Evolutionary conservation across 2,888 invertebrate genomes (phyloP), one percentile per base, ranked within the genome.

Genomic region (Drosophila neonasuta): DNA sequence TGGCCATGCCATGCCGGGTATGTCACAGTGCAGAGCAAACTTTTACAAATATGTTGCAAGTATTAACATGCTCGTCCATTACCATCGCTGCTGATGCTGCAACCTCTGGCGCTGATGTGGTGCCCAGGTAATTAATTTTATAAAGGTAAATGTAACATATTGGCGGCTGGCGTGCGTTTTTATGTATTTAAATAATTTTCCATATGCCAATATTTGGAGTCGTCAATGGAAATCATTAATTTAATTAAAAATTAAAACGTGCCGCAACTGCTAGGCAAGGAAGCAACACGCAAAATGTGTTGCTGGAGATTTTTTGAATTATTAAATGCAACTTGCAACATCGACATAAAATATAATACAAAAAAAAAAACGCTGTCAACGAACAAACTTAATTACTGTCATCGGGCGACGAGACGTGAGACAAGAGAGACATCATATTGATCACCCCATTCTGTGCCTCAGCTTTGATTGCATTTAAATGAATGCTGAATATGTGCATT

Each of bases 201-300:
- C 63, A 41, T 55, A 55, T 69, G 68, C 56, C 63, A 77, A 77
- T 57, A 70, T 68, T 71, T 60, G 49, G 58, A 65, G 73, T 68
- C 61, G 58, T 68, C 58, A 68, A 68, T 80, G 74, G n/a, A 59
- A 83, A 86, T 77, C 71, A 83, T 83, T 86, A 66, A 82, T 83
- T 80, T 77, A 83, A 87, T 86, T 87, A 77, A 86, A 83, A 68
- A 68, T 80, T 74, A 79, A 87, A 86, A 77, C 86, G 84, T 84
- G 80, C 65, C 46, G 51, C 50, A 44, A 52, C 51, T 32, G 42
- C 49, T 54, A 57, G 42, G 2, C 46, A n/a, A 34, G 45, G 42
- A 9, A 29, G 13, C 3, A 9, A 13, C 2, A 17, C 30, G 20
- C 15, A 50, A 46, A 59, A 46, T 61, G 57, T 55, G 39, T 49